Conservation (phyloP, 2,888 invertebrate genomes). For the Tridacna gigas region DNA sequence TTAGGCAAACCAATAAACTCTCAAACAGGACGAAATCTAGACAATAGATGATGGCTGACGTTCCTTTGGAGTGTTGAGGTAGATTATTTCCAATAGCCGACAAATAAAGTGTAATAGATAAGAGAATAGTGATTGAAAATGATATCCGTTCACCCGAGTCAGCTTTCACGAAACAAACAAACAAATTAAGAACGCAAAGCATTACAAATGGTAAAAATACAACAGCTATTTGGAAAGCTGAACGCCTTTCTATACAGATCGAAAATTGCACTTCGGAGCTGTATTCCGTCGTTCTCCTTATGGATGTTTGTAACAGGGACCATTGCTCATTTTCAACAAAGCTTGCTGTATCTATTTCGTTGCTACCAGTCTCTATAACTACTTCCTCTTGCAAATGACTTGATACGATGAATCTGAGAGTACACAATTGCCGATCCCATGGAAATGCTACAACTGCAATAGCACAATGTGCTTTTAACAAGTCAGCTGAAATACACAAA, state of each 20-base stretch:
- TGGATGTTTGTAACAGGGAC: not conserved
- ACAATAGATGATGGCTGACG: conserved; percentile 37
- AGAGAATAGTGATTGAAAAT: conserved; percentile 38
- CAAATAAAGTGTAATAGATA: conserved; percentile 37
- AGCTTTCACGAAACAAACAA: conserved; percentile 39
- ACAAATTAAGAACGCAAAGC: conserved; percentile 31
- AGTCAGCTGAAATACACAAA: conserved; percentile 36
- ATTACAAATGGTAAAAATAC: conserved; percentile 37
- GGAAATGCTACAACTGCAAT: conserved; percentile 45
- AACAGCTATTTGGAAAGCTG: conserved; percentile 30
- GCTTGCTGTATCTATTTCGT: not conserved
- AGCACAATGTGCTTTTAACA: conserved; percentile 34
- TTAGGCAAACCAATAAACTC: conserved; percentile 31
- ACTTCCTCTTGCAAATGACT: conserved; percentile 22
- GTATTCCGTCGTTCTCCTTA: not conserved
- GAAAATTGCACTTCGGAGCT: conserved; percentile 22
- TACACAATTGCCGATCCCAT: conserved; percentile 46
- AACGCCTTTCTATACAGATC: conserved; percentile 29
- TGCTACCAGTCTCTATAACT: not conserved
- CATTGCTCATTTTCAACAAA: not conserved
- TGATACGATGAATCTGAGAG: conserved; percentile 25
- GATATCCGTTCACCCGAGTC: conserved; percentile 46
- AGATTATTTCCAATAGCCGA: conserved; percentile 27
- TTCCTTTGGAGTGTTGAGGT: conserved; percentile 33
- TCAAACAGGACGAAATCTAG: conserved; percentile 22